These are phyloP conservation scores for Drosophila setosimentum DNA, from an alignment of 2,888 invertebrate species.

Conservation along the genomic window DNA sequence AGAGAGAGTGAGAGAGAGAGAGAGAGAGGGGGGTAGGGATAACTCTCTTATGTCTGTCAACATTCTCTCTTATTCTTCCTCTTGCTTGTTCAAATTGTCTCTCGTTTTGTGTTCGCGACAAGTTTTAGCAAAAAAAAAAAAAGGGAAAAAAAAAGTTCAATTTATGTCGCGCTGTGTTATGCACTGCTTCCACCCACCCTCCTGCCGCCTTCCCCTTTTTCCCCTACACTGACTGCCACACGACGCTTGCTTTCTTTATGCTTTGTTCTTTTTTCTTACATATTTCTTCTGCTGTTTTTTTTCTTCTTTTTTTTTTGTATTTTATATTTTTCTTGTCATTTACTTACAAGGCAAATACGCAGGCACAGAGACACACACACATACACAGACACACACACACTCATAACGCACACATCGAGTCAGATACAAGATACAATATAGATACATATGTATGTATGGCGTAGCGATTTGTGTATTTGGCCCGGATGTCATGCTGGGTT, in stretches of 20 bases:
- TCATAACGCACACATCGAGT: neutral
- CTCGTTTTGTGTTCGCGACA: slow-evolving; percentile 45
- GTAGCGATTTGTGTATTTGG: slow-evolving; percentile 63
- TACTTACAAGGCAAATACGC: slow-evolving; percentile 65
- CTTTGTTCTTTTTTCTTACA: slow-evolving; percentile 50
- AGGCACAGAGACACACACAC: slow-evolving; percentile 15
- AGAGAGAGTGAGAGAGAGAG: neutral
- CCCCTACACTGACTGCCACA: slow-evolving; percentile 21
- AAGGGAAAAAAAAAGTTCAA: slow-evolving; percentile 78
- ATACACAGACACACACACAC: neutral
- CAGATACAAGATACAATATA: slow-evolving; percentile 32
- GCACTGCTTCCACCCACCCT: slow-evolving; percentile 31
- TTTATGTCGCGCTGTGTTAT: slow-evolving; percentile 75
- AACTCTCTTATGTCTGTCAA: slow-evolving; percentile 18
- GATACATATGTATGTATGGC: slow-evolving; percentile 27
- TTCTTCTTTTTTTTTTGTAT: slow-evolving; percentile 15
- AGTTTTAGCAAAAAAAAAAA: slow-evolving; percentile 74
- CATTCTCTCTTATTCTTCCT: neutral
- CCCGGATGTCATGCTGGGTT: slow-evolving; percentile 78
- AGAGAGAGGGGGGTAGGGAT: slow-evolving; percentile 8
- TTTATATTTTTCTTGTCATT: slow-evolving; percentile 57
- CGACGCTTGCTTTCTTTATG: slow-evolving; percentile 61
- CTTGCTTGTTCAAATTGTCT: slow-evolving; percentile 17
- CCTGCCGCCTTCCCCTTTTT: neutral
- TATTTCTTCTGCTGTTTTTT: slow-evolving; percentile 5